Evolutionary conservation across 2,797 vertebrate species (phyloP), one percentile per base, ranked within the genome.

Genomic region (Brachyrhaphis roseni): DNA sequence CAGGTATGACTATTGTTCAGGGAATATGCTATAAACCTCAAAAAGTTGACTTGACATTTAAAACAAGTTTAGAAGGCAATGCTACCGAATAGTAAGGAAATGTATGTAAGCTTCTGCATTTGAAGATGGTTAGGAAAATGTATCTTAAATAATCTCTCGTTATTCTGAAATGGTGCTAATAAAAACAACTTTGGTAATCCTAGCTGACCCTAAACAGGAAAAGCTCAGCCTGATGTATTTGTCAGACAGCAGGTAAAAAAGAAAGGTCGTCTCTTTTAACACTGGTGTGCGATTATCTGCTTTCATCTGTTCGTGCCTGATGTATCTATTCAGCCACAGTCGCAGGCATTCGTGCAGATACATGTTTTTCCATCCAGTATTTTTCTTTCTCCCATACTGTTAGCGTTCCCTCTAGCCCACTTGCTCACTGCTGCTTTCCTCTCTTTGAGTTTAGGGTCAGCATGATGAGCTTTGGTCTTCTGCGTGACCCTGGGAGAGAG

Each of bases 391-490:
- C 81, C 74, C 84, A 68, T 62, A 62, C 70, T 13, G 68, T 78
- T 64, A 59, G 47, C 45, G 16, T 77, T 84, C 84, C 79, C 85
- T 87, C 79, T 84, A 81, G 88, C 86, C 87, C 76, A 75, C 59
- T 89, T 81, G 53, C 81, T 78, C 76, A 88, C 84, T 1, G 80
- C 84, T 81, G 86, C 28, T 82, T 78, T 72, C 75, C 82, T 78
- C 31, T 80, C 70, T 74, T 72, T 84, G 79, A 80, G 83, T 88
- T 85, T 77, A 45, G 86, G 90, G 89, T 90, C 90, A 91, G 71
- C 75, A 79, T 64, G 45, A 70, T 87, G 86, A 90, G 82, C 91
- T 84, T 75, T 89, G 76, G 88, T 91, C 89, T 84, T 78, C 83
- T 76, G 86, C 86, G 83, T 88, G 87, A 87, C 78, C 88, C 71